Percentiles rank a stretch among this genome's conserved stretches.
These are phyloP conservation scores for Muscidifurax raptorellus DNA, from an alignment of 1,140 invertebrate species.

Conservation along the genomic window DNA sequence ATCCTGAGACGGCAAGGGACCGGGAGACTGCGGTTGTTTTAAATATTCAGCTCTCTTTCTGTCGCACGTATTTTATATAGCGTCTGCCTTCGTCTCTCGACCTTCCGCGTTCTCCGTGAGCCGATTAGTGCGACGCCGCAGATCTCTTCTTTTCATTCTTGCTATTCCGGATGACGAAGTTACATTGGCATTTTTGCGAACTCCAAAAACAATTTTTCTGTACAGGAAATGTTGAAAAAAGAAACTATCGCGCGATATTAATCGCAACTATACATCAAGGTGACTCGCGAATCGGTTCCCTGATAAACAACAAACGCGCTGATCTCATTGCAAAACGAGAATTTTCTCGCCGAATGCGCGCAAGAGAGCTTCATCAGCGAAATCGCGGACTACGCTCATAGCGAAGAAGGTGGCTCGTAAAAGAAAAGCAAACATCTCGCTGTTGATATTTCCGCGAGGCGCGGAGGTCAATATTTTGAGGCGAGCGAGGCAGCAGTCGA, in stretches of 20 bases:
- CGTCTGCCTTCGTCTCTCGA: not conserved
- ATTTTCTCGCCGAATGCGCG: no score
- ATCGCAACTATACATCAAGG: not conserved
- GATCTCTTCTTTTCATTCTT: not conserved
- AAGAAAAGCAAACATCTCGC: not conserved
- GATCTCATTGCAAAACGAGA: not conserved
- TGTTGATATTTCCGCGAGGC: slow-evolving; percentile 10
- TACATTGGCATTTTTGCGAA: not conserved
- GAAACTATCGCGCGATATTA: not conserved
- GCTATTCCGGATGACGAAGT: no score
- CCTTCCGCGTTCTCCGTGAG: slow-evolving; percentile 51
- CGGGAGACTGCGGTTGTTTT: slow-evolving; percentile 48
- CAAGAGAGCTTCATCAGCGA: not conserved
- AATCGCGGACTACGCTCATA: not conserved
- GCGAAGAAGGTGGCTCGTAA: not conserved
- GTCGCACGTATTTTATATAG: not conserved
- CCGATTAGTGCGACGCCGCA: slow-evolving; percentile 12
- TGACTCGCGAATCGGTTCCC: not conserved
- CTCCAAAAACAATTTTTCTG: not conserved
- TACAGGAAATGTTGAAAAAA: no score
- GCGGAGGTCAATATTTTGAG: slow-evolving; percentile 29
- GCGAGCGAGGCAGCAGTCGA: not conserved
- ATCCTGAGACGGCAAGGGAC: not conserved
- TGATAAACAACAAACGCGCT: not conserved
- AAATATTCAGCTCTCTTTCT: slow-evolving; percentile 54